phyloP scores from a whole-genome alignment of 2,797 vertebrate genomes.

The Chiroxiphia lanceolata region DNA sequence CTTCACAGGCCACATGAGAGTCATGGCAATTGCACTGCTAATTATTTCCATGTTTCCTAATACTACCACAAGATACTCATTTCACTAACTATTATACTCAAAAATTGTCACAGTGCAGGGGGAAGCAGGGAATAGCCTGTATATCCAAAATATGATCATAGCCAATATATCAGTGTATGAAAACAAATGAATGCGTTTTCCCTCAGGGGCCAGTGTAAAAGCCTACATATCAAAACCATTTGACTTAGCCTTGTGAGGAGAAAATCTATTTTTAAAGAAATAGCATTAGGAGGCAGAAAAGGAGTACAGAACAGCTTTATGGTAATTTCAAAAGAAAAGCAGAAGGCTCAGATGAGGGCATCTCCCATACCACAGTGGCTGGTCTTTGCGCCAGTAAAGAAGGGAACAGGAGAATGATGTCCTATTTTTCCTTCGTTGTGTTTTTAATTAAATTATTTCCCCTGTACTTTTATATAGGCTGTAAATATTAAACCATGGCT shows the following conservation, averaged over 20 bases:
- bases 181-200: constrained; percentile 34
- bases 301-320: neutral
- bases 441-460: neutral
- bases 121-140: neutral
- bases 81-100: constrained; percentile 30
- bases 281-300: neutral
- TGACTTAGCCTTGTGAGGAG: neutral
- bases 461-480: neutral
- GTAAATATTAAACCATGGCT: neutral
- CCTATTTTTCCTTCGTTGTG: neutral
- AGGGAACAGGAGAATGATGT: neutral
- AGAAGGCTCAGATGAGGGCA: neutral
- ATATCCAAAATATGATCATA: neutral
- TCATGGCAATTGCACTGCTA: neutral
- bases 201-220: neutral
- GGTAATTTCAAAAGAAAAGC: neutral
- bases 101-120: neutral
- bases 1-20: neutral
- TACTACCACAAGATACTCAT: constrained; percentile 24
- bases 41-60: constrained; percentile 12
- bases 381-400: neutral
- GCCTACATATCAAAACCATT: neutral
- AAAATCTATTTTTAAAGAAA: constrained; percentile 8
- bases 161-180: neutral
- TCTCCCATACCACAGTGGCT: neutral